Conservation (phyloP, 2,888 invertebrate genomes). For the Mimas tiliae region DNA sequence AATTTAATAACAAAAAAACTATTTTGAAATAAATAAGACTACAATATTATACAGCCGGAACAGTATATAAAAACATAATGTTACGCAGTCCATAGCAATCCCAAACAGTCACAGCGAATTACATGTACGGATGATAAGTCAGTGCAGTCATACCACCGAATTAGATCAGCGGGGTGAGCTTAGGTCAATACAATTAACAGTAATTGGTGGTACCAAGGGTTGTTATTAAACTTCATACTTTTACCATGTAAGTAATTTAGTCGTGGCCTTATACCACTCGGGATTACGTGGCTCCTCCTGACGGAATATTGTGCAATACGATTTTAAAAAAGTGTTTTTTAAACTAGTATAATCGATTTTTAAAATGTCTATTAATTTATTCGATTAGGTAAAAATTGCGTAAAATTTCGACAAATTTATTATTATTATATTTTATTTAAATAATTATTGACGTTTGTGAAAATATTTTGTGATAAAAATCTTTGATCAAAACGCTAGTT, state of each 20-base stretch:
- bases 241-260: slow-evolving; percentile 34
- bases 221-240: slow-evolving; percentile 53
- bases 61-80: background rate
- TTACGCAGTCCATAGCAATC: background rate
- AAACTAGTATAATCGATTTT: background rate
- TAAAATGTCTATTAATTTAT: background rate
- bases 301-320: background rate
- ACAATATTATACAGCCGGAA: too few species aligned
- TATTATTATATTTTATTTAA: too few species aligned
- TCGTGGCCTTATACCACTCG: slow-evolving; percentile 6
- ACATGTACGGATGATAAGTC: slow-evolving; percentile 39
- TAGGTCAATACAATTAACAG: slow-evolving; percentile 81
- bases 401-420: too few species aligned
- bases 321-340: background rate
- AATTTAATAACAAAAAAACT: too few species aligned
- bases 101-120: background rate
- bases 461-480: too few species aligned
- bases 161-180: slow-evolving; percentile 78
- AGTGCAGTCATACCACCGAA: slow-evolving; percentile 65
- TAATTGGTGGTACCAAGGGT: slow-evolving; percentile 72
- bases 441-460: too few species aligned
- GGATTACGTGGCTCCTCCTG: slow-evolving; percentile 8
- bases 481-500: too few species aligned
- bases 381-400: too few species aligned
- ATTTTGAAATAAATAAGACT: too few species aligned